Evolutionary conservation across 2,113 vertebrate genomes (phyloP), one percentile per base, ranked within the genome.

Genomic region (Pedionomus torquatus): DNA sequence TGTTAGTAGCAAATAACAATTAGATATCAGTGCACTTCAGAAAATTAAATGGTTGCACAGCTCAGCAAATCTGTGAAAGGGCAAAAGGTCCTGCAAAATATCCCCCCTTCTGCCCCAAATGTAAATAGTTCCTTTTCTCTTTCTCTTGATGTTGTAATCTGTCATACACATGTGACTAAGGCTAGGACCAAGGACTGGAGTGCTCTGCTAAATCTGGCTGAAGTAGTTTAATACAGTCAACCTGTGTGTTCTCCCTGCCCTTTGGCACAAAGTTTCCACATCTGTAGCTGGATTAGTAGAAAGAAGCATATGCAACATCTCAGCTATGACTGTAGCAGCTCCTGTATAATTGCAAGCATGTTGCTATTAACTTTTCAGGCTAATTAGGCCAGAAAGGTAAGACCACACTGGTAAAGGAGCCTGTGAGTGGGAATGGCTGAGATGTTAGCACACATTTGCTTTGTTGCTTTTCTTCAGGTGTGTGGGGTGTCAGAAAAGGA

Each of bases 311-410:
- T n/a, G 58, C 37, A 41, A 80, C 57, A 31, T 46, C 75, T 79
- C 65, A 33, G 60, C 79, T 13, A 7, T 5, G 30, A 18, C 52
- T 76, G 24, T 48, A 49, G 77, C 77, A 89, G 49, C 71, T 77
- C 41, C 58, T 54, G 54, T 10, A 1, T 44, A 20, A 78, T 25
- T 77, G 69, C 39, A 46, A 63, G 10, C 41, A 2, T 9, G n/a
- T 10, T 81, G 64, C 35, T 43, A 43, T 26, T 68, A 46, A 51
- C 43, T 83, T 46, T 26, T 63, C 14, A 3, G 77, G 37, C n/a
- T 93, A 82, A 91, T 94, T 58, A 84, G 87, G 81, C 37, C 77
- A 71, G 84, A 81, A 65, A 75, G 64, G 81, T 66, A 81, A 87
- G 81, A 87, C 65, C 74, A 84, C 77, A 17, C 46, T 71, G 93